Evolutionary conservation across 2,888 invertebrate genomes (phyloP).

Genomic region (Andrena chrysosceles): DNA sequence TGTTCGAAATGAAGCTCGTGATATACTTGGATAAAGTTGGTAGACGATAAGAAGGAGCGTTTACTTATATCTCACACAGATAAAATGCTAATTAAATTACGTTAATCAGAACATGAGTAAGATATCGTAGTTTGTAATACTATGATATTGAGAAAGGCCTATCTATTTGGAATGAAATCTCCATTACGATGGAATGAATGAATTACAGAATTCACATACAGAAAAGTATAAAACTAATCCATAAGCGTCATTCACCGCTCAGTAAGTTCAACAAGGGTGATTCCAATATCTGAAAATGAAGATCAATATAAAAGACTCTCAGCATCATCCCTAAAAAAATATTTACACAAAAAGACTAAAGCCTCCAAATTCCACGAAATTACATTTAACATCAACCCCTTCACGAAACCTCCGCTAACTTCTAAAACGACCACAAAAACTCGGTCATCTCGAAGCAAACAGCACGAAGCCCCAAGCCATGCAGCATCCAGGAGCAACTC

Average conservation of each 20-base stretch:
- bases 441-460: background rate
- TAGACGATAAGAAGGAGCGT: too few species aligned
- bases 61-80: background rate
- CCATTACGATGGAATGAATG: too few species aligned
- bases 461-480: background rate
- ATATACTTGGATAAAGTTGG: too few species aligned
- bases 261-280: too few species aligned
- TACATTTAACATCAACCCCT: background rate
- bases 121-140: background rate
- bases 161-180: background rate
- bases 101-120: background rate
- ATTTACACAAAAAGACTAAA: too few species aligned
- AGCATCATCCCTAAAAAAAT: too few species aligned
- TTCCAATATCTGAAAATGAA: too few species aligned
- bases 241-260: too few species aligned
- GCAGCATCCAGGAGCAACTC: background rate
- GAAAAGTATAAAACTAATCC: background rate
- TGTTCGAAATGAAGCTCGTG: too few species aligned
- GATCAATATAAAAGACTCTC: too few species aligned
- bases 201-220: background rate
- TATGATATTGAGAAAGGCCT: background rate
- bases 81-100: background rate
- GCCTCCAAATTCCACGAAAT: background rate
- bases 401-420: background rate
- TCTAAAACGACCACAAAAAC: background rate